These are phyloP conservation scores for Brachionus koreanus DNA, from an alignment of 1,140 invertebrate genomes.

Conservation along the genomic window DNA sequence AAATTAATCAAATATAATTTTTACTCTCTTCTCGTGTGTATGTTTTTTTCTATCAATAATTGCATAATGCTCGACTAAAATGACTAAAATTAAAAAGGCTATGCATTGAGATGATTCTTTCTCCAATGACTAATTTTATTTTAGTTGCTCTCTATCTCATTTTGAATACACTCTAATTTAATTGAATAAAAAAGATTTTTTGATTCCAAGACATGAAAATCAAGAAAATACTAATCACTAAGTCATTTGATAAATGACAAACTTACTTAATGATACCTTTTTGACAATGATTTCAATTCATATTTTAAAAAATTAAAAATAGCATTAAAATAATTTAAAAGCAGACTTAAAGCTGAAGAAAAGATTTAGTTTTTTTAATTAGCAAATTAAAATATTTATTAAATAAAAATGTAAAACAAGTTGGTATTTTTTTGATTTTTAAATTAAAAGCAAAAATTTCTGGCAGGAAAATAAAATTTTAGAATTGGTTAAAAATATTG, in stretches of 20 bases:
- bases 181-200: not conserved
- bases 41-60: not conserved
- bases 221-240: not conserved
- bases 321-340: too few relatives aligned
- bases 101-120: not conserved
- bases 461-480: not conserved
- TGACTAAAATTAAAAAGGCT: not conserved
- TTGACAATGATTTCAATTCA: not conserved
- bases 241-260: not conserved
- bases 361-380: too few relatives aligned
- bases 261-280: not conserved
- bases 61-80: not conserved
- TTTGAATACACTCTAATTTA: not conserved
- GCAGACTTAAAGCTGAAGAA: too few relatives aligned
- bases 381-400: not conserved
- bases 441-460: not conserved
- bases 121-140: not conserved
- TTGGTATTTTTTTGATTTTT: not conserved
- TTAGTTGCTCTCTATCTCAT: not conserved
- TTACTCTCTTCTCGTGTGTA: not conserved
- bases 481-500: not conserved
- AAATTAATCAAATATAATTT: slow-evolving; percentile 24
- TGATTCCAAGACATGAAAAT: not conserved
- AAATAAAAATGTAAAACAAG: not conserved
- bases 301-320: not conserved